Evolutionary conservation across 2,797 vertebrate genomes (phyloP), one percentile per base, ranked within the genome.

Genomic region (Acanthiza pusilla): DNA sequence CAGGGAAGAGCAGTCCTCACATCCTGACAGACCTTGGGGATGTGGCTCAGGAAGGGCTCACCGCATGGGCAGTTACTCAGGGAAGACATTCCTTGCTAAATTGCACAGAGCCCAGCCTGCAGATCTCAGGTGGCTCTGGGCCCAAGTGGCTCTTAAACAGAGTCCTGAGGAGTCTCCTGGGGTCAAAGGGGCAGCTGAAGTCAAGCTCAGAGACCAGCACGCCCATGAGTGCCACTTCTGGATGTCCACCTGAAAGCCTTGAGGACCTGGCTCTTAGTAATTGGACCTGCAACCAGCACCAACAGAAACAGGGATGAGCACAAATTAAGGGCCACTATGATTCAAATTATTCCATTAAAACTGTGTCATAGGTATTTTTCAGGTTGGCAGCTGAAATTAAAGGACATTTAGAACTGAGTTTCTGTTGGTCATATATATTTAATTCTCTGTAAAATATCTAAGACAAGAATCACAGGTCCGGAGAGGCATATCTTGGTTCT

Each of bases 21-120:
- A 13, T 72, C 15, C 55, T 61, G 38, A 7, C 7, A 40, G 43
- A 21, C 22, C 16, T 51, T 7, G 20, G 18, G 20, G 11, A 7
- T 8, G 12, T 36, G 53, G 6, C 16, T 83, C 16, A 30, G 73
- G n/a, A 68, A 23, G 16, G 22, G 12, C 7, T 78, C 40, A 63
- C 26, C 5, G n/a, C 15, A 26, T 0, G 0, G 27, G 42, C 40
- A 42, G 54, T 13, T 23, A 57, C n/a, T 60, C 54, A 15, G 9
- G 23, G 5, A 13, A 89, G 8, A 6, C 1, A 1, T 47, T 70
- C 42, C 42, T 80, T 4, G 0, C 5, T 10, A 36, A 68, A 27
- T 7, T 5, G 2, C 54, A 38, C 18, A 34, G 85, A 63, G 45
- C 10, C 18, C 21, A 79, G 16, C 13, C 27, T 76, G 38, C 7